A percentile compares a stretch with the other conserved stretches of the same genome.
phyloP scores from a whole-genome alignment of 2,113 vertebrate genomes.

The Micronisus gabar region DNA sequence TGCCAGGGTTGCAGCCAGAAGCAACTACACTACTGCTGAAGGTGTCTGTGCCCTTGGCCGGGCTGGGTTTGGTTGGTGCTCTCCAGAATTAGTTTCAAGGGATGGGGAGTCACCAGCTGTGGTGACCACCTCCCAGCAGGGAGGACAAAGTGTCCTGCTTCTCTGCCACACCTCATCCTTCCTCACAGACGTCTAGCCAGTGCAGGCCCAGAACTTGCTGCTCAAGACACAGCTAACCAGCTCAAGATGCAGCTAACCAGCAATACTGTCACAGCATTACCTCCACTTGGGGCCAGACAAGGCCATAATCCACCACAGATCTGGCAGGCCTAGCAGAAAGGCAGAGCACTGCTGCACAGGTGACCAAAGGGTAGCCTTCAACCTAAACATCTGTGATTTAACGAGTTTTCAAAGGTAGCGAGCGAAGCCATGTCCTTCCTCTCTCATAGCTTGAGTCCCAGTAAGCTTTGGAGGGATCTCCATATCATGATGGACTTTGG shows the following conservation, averaged over 20 bases:
- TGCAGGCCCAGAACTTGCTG: background rate
- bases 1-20: background rate
- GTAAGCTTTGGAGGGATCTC: background rate
- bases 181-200: background rate
- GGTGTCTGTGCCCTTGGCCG: background rate
- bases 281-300: background rate
- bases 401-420: background rate
- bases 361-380: background rate
- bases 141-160: background rate
- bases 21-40: rapidly evolving
- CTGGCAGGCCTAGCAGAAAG: background rate
- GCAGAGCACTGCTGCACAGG: background rate
- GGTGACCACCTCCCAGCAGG: background rate
- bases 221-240: background rate
- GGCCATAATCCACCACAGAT: background rate
- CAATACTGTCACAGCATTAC: background rate
- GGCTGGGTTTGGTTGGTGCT: background rate
- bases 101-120: background rate
- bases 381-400: background rate
- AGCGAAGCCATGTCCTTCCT: background rate
- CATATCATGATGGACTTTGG: background rate
- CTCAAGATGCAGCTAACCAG: background rate
- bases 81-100: background rate
- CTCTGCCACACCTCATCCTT: background rate
- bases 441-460: background rate